A percentile compares a stretch with the other conserved stretches of the same genome.
Evolutionary conservation across 2,888 invertebrate species (phyloP).

Genomic region (Silvanus unidentatus): DNA sequence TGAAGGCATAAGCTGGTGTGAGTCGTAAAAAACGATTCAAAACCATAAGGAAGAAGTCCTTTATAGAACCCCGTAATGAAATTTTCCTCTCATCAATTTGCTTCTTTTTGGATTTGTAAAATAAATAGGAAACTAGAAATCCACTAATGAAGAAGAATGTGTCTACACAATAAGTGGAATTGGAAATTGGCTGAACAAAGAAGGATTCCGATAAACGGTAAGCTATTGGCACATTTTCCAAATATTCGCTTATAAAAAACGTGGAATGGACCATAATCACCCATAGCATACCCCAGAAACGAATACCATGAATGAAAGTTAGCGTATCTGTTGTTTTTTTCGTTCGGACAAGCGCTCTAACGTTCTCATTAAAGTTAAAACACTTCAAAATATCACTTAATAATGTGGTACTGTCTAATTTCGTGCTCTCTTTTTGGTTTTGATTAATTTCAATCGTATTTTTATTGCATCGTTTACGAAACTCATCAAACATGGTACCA

Average conservation of each 20-base stretch:
- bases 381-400: constrained; percentile 38
- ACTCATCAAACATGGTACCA: constrained; percentile 22
- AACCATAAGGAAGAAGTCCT: neutral
- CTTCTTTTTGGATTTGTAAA: constrained; percentile 27
- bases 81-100: neutral
- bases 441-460: too few relatives aligned
- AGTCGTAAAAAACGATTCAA: constrained; percentile 45
- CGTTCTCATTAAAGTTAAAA: constrained; percentile 50
- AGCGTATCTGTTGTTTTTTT: constrained; percentile 38
- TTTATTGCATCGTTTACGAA: constrained; percentile 12
- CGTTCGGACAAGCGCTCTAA: constrained; percentile 43
- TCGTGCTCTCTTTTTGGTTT: neutral
- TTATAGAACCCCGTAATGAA: neutral
- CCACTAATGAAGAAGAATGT: constrained; percentile 41
- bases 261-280: constrained; percentile 51
- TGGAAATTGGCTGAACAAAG: constrained; percentile 42
- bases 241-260: constrained; percentile 42
- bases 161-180: constrained; percentile 48
- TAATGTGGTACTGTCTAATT: constrained; percentile 16
- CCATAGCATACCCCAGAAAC: constrained; percentile 54
- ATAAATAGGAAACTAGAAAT: constrained; percentile 34
- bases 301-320: constrained; percentile 47
- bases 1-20: constrained; percentile 46
- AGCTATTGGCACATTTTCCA: constrained; percentile 40
- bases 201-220: constrained; percentile 40